phyloP scores from a whole-genome alignment of 37 sponge, comb jelly and placozoan genomes.

The Cliona cf. orientalis region DNA sequence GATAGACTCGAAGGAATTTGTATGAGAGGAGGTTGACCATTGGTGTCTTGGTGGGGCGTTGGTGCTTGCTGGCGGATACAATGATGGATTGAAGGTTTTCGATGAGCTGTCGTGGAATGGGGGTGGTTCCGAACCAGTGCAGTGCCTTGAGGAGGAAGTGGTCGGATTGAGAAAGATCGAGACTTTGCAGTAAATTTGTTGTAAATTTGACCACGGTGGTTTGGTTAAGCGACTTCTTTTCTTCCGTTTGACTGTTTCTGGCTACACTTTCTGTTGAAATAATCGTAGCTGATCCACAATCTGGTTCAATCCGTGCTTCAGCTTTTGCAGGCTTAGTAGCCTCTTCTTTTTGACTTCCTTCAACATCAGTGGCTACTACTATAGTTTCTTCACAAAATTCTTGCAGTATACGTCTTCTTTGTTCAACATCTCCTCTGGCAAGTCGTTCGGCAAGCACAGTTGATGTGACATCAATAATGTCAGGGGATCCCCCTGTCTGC shows the following conservation, averaged over 20 bases:
- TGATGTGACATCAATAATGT: conserved; percentile 23
- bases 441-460: conserved; percentile 16
- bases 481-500: conserved; percentile 33
- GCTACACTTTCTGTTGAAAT: background rate
- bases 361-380: background rate
- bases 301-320: background rate
- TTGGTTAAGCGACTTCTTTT: background rate
- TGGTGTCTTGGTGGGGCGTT: background rate
- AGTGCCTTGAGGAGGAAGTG: conserved; percentile 27
- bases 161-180: conserved; percentile 26
- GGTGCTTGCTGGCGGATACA: background rate
- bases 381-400: background rate
- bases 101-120: conserved; percentile 22
- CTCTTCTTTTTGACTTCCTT: background rate
- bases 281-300: background rate
- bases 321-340: background rate
- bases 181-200: background rate
- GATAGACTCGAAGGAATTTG: conserved; percentile 21
- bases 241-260: background rate
- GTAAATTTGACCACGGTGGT: background rate
- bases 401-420: conserved; percentile 6
- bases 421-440: background rate
- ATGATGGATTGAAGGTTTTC: conserved; percentile 13
- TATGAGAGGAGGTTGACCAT: conserved; percentile 13
- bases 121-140: conserved; percentile 24